Percentiles rank a stretch among this genome's conserved stretches.
phyloP scores from a whole-genome alignment of 2,113 vertebrate species.

The Puffinus mauretanicus region DNA sequence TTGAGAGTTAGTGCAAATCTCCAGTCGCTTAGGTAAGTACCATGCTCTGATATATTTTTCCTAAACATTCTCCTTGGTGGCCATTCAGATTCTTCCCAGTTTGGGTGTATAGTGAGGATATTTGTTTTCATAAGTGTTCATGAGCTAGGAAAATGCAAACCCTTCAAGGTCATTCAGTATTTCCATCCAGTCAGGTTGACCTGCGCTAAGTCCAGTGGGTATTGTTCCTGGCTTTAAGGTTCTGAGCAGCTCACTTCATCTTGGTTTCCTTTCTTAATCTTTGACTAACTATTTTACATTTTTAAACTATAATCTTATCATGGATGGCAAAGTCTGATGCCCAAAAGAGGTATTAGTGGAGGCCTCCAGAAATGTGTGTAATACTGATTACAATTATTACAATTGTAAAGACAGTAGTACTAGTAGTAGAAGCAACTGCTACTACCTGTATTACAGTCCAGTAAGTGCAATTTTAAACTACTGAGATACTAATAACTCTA shows the following conservation, averaged over 20 bases:
- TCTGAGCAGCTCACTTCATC: not conserved
- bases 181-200: not conserved
- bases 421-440: not conserved
- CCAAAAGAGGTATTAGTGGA: not conserved
- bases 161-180: not conserved
- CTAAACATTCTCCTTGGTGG: not conserved
- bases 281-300: not conserved
- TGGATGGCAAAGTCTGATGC: not conserved
- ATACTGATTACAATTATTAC: not conserved
- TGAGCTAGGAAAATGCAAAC: not conserved
- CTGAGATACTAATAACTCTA: not conserved
- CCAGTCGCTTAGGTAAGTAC: not conserved
- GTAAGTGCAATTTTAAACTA: not conserved
- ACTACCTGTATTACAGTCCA: not conserved
- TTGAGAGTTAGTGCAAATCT: not conserved
- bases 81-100: not conserved
- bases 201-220: not conserved
- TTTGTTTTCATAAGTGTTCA: not conserved
- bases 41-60: not conserved
- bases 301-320: not conserved
- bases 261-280: not conserved
- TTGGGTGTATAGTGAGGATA: not conserved
- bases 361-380: not conserved
- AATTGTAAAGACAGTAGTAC: not conserved
- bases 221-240: not conserved